phyloP scores from a whole-genome alignment of 2,888 invertebrate species.

The Oxyscelio sp. region DNA sequence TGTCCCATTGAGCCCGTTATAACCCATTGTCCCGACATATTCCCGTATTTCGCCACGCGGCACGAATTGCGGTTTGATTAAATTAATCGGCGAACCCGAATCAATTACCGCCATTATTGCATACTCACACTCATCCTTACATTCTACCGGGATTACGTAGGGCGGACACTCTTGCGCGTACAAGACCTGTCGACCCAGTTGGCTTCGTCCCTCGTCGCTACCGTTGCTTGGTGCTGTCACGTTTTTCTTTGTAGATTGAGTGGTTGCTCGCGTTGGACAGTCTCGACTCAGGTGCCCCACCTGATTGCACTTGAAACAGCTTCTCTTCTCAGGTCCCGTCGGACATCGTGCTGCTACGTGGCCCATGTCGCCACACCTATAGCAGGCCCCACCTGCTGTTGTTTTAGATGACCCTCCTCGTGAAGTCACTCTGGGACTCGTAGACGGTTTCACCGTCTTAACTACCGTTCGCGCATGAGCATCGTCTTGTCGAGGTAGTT shows the following conservation, averaged over 20 bases:
- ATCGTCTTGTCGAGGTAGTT: not conserved
- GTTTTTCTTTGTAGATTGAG: not conserved
- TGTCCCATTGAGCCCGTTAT: too few species aligned
- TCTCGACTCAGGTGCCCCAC: not conserved
- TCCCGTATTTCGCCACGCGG: too few species aligned
- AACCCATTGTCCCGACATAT: too few species aligned
- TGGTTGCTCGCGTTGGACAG: not conserved
- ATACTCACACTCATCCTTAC: too few species aligned
- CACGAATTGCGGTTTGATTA: not conserved
- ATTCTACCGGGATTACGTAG: not conserved
- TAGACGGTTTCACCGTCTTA: not conserved
- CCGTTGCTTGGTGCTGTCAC: not conserved
- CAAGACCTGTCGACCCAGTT: not conserved
- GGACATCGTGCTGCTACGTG: not conserved
- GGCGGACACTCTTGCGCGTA: not conserved
- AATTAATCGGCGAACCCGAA: not conserved
- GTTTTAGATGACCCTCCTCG: not conserved
- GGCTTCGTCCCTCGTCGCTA: not conserved
- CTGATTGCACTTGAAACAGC: too few species aligned
- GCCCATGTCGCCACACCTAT: constrained; percentile 8
- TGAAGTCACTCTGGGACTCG: not conserved
- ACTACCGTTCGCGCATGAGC: not conserved
- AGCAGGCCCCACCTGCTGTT: constrained; percentile 8
- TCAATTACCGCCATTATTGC: not conserved
- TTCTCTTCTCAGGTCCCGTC: not conserved